Base-by-base conservation (phyloP, 2,888 invertebrate species). In the Aplocera efformata region DNA sequence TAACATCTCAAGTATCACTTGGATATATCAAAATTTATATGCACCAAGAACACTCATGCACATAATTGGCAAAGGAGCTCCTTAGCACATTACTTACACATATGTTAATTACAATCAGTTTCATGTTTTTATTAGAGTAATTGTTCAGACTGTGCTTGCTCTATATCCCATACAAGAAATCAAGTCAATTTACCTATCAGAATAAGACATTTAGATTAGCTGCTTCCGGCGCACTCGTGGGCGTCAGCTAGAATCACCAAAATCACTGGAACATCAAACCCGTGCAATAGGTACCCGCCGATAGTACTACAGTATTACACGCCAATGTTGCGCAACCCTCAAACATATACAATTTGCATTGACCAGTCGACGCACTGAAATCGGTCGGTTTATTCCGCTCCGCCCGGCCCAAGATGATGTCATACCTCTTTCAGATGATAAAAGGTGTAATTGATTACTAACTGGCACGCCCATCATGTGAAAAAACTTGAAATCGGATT, bases 401-500 rank as follows among this genome's bases (percentile, higher is more conserved):
- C 72, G 75, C 74, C 75, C 73, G 66, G 59, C 58, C 57, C 56
- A 42, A n/a, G 75, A 68, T 82, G 82, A 84, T 79, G 79, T 83
- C 85, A 84, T 68, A 50, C 48, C 56, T 26, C 46, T 64, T 75
- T 74, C 67, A 67, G 65, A 67, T 77, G 80, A 82, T 83, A 82
- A 78, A 69, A 66, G 51, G 52, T 40, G 54, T 67, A 77, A 79
- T 73, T 79, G 77, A 74, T 72, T 66, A 58, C 31, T 29, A 3
- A 28, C 52, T 65, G 81, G 65, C 79, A 83, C 85, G 71, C 84
- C 85, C 79, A 74, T 24, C 26, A 21, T 29, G 33, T 17, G 33
- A 70, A 61, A 63, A 54, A 50, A 54, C 50, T 42, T 4, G 22
- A n/a, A n/a, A 6, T 6, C 48, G 26, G 5, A 6, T 10, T 9